Evolutionary conservation across 2,888 invertebrate genomes (phyloP).

Genomic region (Drosophila algonquin): DNA sequence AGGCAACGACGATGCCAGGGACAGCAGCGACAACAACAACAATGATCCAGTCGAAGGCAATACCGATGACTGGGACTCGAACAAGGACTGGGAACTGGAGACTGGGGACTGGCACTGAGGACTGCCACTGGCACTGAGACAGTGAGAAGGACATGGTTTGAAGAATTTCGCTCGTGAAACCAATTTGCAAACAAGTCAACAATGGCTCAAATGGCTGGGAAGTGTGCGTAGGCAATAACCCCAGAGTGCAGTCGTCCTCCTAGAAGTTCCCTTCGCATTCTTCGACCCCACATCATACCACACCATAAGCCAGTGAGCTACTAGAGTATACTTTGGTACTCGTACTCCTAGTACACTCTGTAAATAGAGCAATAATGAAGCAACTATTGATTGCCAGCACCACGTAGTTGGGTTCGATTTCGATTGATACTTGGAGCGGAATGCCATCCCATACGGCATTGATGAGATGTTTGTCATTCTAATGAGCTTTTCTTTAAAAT

Average conservation of each 20-base stretch:
- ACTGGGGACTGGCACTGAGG: not conserved
- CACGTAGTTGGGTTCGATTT: not conserved
- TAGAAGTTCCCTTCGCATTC: not conserved
- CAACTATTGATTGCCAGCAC: conserved; percentile 49
- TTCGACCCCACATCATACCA: not conserved
- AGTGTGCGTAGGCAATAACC: conserved; percentile 66
- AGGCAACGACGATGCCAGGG: conserved; percentile 39
- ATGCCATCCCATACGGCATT: conserved; percentile 9
- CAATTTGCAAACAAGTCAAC: conserved; percentile 80
- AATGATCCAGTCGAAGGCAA: conserved; percentile 36
- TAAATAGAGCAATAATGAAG: conserved; percentile 47
- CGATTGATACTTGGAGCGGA: not conserved
- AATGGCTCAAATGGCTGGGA: conserved; percentile 56
- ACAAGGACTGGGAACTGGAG: not conserved
- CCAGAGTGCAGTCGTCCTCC: conserved; percentile 62
- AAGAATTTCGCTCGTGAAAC: conserved; percentile 59
- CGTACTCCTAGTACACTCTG: conserved; percentile 9
- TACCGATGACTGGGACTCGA: conserved; percentile 37
- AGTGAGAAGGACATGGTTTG: conserved; percentile 39
- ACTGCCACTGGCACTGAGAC: conserved; percentile 9
- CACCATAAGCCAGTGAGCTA: conserved; percentile 33
- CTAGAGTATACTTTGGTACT: conserved; percentile 8
- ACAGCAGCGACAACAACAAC: conserved; percentile 27
- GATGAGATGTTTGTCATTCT: not conserved
- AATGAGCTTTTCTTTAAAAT: not conserved